Base-by-base conservation (phyloP, 23 tunicate genomes). In the Pegea sp. region DNA sequence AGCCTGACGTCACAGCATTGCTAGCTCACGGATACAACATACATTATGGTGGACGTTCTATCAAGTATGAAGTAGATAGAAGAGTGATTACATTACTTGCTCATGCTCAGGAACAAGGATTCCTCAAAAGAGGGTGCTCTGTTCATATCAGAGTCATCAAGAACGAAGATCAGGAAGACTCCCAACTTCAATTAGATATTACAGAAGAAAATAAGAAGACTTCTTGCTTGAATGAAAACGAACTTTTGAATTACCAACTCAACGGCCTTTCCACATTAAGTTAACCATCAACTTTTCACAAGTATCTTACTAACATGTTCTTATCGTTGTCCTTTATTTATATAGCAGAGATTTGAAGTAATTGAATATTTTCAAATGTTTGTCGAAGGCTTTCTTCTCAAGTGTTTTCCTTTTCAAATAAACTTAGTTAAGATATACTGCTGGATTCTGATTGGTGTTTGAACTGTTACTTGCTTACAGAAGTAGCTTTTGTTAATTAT, bases 61-160 rank as follows among this genome's bases (percentile, higher is more conserved):
- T 89, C 16, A 89, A 89, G 30, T 77, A 89, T 58, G 98, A 89
- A 67, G 89, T 71, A 1, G 98, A 89, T 52, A 56, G 98, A 48
- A 71, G 89, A 42, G 81, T 89, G 8, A 77, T 89, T 22, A 62
- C 75, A 5, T 49, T 77, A 38, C 69, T 89, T 20, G 98, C 98
- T 4, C 54, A 48, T 8, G 98, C 95, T 6, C 95, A 84, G 64
- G 95, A 84, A 31, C 69, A 64, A 1, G 95, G 95, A 0, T 56
- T 84, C 52, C 46, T 84, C 1, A 54, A 68, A 34, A 27, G 63
- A 1, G 84, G 68, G 5, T 84, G 63, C 33, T 27, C 66, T 38
- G 86, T 84, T 28, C 46, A 38, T 16, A 16, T 38, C 13, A 38
- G 16, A 16, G 46, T 38, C 13, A 16, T 38, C 13, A 16, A 38